Conservation (phyloP, 2,888 invertebrate species). For the Rambutsinella grinnellia region DNA sequence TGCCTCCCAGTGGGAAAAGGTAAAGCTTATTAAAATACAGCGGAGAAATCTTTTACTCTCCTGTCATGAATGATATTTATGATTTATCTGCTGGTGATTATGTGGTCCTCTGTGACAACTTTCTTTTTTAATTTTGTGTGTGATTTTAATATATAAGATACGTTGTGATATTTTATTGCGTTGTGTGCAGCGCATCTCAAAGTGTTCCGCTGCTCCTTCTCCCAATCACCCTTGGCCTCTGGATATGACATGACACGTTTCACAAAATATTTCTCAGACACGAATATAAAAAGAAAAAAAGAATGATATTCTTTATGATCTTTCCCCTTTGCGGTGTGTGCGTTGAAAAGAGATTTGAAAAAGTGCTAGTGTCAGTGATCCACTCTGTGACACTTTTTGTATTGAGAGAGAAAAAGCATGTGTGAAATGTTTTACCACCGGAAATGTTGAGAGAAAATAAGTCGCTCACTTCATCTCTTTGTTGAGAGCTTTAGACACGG, state of each 20-base stretch:
- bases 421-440: no score
- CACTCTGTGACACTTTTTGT: constrained; percentile 27
- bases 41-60: constrained; percentile 1
- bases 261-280: no score
- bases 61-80: constrained; percentile 6
- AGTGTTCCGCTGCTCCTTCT: constrained; percentile 26
- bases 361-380: constrained; percentile 42
- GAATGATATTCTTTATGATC: no score
- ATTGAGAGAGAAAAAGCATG: no score
- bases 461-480: no score
- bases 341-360: constrained; percentile 8
- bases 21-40: constrained; percentile 68
- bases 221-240: constrained; percentile 28
- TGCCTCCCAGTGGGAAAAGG: constrained; percentile 90
- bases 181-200: constrained; percentile 42
- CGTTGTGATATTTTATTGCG: constrained; percentile 38
- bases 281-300: no score
- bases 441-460: neutral
- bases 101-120: neutral
- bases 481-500: no score
- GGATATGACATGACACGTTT: constrained; percentile 34
- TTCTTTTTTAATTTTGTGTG: neutral
- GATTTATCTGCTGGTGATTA: neutral
- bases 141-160: constrained; percentile 8
- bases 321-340: no score